Evolutionary conservation across 2,113 vertebrate species (phyloP), one percentile per base, ranked within the genome.

Genomic region (Peucedramus taeniatus): DNA sequence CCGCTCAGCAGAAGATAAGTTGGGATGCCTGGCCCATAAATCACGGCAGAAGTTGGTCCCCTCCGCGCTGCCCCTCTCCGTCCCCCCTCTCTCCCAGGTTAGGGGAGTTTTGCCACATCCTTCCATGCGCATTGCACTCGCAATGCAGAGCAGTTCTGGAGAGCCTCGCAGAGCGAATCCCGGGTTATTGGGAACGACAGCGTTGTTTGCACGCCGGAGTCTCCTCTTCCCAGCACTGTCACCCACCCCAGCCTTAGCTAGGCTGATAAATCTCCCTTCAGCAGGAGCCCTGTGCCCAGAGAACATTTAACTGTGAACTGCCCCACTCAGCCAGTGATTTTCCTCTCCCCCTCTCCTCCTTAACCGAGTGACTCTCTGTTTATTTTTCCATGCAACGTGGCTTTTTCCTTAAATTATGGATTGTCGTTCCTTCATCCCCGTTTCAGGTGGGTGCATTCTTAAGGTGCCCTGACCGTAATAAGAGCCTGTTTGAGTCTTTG

Each of bases 111-210:
- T 90, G 84, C 92, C 45, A 59, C 72, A 75, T 92, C 93, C 83
- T 94, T 95, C 49, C 95, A 92, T 96, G 95, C 94, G 91, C 94
- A 95, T 72, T 95, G 94, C 94, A 94, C 85, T 96, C 61, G 40
- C 83, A 94, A 90, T 96, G 91, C 96, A 96, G 96, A 91, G 54
- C 87, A 18, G 74, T 90, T 87, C 93, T 93, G 81, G 89, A 56
- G 90, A 98, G 96, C 94, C 92, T 95, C 83, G 53, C 56, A 4
- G 91, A 78, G 85, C 19, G 49, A 84, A 83, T 74, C 68, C 76
- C 7, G 63, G 53, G 50, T 76, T 86, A 53, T 87, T 37, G 71
- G 76, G 70, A 78, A 49, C 85, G 68, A 53, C 64, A 65, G 92
- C 44, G 66, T 89, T 83, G 74, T 81, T 81, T 93, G 97, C 64